Evolutionary conservation across 2,113 vertebrate genomes (phyloP).

Genomic region (Dendropsophus ebraccatus): DNA sequence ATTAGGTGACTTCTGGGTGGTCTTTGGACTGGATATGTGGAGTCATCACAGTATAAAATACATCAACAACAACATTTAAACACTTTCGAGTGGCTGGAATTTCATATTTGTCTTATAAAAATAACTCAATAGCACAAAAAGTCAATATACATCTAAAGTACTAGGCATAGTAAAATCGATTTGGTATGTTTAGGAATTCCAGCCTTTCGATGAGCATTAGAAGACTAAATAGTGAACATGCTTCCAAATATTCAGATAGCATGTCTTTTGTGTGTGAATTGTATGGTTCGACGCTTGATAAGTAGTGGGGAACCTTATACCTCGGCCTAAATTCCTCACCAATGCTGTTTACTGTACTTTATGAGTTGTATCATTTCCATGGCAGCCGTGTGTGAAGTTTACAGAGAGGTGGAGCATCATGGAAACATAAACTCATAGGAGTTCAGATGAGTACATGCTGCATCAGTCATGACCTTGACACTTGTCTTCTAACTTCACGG

Average conservation of each 20-base stretch:
- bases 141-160: background rate
- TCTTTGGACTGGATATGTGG: conserved; percentile 5
- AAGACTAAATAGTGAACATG: conserved; percentile 18
- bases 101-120: background rate
- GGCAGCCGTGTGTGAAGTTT: conserved; percentile 9
- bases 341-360: background rate
- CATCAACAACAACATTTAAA: conserved; percentile 34
- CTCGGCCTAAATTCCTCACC: background rate
- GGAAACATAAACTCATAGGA: conserved; percentile 49
- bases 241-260: background rate
- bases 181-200: conserved; percentile 2
- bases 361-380: conserved; percentile 51
- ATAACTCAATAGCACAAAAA: background rate
- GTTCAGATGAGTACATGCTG: conserved; percentile 10
- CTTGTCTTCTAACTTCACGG: background rate
- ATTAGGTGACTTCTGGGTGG: background rate
- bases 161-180: background rate
- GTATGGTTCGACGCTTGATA: background rate
- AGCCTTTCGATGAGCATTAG: conserved; percentile 15
- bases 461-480: conserved; percentile 12
- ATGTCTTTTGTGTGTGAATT: background rate
- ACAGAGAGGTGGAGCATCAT: conserved; percentile 36
- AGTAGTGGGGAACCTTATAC: background rate
- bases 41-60: conserved; percentile 53
- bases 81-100: conserved; percentile 30